phyloP scores from a whole-genome alignment of 2,113 vertebrate genomes.

The Rhodinocichla rosea region DNA sequence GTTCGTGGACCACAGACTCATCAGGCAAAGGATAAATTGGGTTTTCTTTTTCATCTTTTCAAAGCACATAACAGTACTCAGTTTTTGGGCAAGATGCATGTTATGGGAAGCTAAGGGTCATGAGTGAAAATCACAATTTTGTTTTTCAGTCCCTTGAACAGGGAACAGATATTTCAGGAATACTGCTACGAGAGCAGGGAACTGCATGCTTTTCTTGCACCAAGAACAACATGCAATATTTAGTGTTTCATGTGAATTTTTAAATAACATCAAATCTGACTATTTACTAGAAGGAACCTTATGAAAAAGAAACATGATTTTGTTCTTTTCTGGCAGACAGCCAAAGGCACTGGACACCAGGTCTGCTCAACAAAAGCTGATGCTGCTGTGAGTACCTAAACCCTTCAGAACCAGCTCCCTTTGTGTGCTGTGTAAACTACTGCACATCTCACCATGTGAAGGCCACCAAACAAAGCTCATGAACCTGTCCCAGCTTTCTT shows the following conservation, averaged over 20 bases:
- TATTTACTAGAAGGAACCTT: background rate
- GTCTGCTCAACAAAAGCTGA: fast-evolving
- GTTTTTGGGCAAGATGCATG: background rate
- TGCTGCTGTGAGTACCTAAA: background rate
- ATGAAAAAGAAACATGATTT: background rate
- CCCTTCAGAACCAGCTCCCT: background rate
- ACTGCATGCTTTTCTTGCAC: background rate
- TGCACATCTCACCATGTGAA: background rate
- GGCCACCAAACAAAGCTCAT: background rate
- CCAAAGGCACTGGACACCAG: background rate
- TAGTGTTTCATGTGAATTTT: background rate
- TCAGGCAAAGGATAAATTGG: background rate
- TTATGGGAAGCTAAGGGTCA: background rate
- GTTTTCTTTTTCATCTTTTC: background rate
- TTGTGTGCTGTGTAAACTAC: background rate
- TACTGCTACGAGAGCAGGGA: background rate
- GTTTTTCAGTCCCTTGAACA: background rate
- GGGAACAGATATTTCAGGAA: background rate
- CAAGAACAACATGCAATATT: background rate
- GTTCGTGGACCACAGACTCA: conserved; percentile 34
- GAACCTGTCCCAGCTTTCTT: background rate
- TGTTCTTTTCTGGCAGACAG: background rate
- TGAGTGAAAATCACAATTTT: background rate
- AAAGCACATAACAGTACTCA: background rate
- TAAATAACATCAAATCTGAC: background rate